Percentiles rank a stretch among this genome's conserved stretches.
phyloP scores from a whole-genome alignment of 2,888 invertebrate genomes.

The Pristionchus entomophagus region DNA sequence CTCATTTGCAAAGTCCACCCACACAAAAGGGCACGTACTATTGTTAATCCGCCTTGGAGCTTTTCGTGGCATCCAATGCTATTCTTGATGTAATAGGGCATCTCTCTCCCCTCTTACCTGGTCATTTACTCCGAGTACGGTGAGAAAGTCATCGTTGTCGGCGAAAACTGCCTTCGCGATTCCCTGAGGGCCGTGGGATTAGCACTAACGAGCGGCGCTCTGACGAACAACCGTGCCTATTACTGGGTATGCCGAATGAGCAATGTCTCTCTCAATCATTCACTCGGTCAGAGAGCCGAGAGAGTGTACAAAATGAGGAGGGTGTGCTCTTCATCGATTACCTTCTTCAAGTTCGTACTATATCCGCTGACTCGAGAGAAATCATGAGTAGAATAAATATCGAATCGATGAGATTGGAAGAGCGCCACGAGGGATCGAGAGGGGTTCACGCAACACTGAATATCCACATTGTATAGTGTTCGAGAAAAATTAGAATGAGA shows the following conservation, averaged over 20 bases:
- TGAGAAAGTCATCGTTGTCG: constrained; percentile 56
- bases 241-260: too few relatives aligned
- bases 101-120: constrained; percentile 55
- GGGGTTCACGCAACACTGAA: not conserved
- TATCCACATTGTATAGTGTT: too few relatives aligned
- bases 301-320: too few relatives aligned
- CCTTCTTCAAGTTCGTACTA: constrained; percentile 43
- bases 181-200: constrained; percentile 49
- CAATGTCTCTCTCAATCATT: too few relatives aligned
- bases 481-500: too few relatives aligned
- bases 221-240: not conserved
- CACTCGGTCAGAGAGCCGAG: too few relatives aligned
- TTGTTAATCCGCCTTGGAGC: too few relatives aligned
- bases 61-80: too few relatives aligned
- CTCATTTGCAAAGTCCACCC: too few relatives aligned
- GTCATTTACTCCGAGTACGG: constrained; percentile 58
- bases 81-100: not conserved
- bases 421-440: constrained; percentile 29
- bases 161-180: constrained; percentile 58
- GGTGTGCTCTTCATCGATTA: not conserved
- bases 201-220: not conserved
- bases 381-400: not conserved
- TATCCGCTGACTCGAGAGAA: not conserved
- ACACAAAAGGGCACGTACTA: too few relatives aligned
- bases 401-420: constrained; percentile 42